phyloP scores from a whole-genome alignment of 2,888 invertebrate species.

The Tyria jacobaeae region DNA sequence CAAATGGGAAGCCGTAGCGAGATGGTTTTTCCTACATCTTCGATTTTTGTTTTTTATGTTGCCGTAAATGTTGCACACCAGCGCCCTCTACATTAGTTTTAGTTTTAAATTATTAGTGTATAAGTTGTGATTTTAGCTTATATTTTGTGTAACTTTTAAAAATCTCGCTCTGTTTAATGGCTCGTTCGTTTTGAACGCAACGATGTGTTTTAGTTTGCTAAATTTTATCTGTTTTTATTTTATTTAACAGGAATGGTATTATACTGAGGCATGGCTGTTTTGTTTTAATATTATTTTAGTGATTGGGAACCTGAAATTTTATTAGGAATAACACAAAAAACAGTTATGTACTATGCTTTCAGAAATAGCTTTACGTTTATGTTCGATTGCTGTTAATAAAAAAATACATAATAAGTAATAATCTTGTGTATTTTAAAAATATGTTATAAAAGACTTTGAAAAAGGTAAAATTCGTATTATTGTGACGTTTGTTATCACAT shows the following conservation, averaged over 20 bases:
- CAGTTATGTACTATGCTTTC: neutral
- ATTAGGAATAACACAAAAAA: slow-evolving; percentile 8
- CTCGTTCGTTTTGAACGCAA: slow-evolving; percentile 44
- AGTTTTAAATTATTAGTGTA: slow-evolving; percentile 45
- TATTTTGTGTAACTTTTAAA: slow-evolving; percentile 34
- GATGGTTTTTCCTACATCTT: too few species aligned
- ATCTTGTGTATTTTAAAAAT: too few species aligned
- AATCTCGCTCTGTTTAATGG: slow-evolving; percentile 11
- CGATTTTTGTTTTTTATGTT: neutral
- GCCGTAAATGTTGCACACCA: slow-evolving; percentile 11
- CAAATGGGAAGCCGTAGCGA: too few species aligned
- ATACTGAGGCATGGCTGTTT: slow-evolving; percentile 44
- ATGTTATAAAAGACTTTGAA: too few species aligned
- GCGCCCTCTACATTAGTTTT: slow-evolving; percentile 29
- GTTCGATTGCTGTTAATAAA: too few species aligned
- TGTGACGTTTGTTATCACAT: too few species aligned
- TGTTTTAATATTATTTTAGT: slow-evolving; percentile 37
- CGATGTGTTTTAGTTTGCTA: slow-evolving; percentile 65
- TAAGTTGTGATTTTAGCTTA: slow-evolving; percentile 46
- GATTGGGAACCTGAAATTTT: slow-evolving; percentile 27
- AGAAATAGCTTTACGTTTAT: neutral
- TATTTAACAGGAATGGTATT: slow-evolving; percentile 31
- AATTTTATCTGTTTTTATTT: slow-evolving; percentile 60
- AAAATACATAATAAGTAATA: neutral
- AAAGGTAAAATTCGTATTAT: neutral